Evolutionary conservation across 2,888 invertebrate genomes (phyloP).

Genomic region (Teleogryllus oceanicus): DNA sequence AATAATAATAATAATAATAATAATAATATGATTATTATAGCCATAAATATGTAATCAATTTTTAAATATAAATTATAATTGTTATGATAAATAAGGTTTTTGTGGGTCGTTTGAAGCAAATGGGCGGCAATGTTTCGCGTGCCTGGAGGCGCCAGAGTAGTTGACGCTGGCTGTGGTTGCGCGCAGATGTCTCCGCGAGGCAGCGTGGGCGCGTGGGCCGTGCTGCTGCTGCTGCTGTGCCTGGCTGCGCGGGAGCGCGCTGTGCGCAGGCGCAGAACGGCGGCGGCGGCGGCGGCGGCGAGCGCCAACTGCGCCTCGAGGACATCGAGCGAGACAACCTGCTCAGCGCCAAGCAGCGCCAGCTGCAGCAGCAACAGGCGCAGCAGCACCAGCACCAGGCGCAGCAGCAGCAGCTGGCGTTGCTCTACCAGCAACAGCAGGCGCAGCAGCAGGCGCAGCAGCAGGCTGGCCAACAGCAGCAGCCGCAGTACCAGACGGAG

Average conservation of each 20-base stretch:
- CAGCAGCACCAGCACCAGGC: neutral
- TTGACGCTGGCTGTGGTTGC: too few relatives aligned
- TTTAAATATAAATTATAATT: too few relatives aligned
- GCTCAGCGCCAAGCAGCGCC: conserved; percentile 4
- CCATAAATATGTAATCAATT: too few relatives aligned
- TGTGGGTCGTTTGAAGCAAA: too few relatives aligned
- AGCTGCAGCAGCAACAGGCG: neutral
- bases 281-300: neutral
- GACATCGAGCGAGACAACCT: conserved; percentile 25
- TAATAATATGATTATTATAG: too few relatives aligned
- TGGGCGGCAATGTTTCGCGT: too few relatives aligned
- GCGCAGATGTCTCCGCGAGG: too few relatives aligned
- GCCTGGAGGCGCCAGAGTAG: too few relatives aligned
- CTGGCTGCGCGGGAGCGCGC: neutral
- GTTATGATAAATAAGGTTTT: too few relatives aligned
- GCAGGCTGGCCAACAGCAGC: neutral
- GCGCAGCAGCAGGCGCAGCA: neutral
- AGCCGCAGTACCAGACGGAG: neutral
- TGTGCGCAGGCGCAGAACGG: neutral
- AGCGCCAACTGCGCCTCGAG: conserved; percentile 21
- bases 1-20: too few relatives aligned
- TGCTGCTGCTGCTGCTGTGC: neutral
- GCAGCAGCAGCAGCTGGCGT: neutral
- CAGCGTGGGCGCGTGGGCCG: too few relatives aligned
- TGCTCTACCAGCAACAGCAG: neutral